Evolutionary conservation across 2,797 vertebrate species (phyloP), one percentile per base, ranked within the genome.

Genomic region (Centropyge bicolor): DNA sequence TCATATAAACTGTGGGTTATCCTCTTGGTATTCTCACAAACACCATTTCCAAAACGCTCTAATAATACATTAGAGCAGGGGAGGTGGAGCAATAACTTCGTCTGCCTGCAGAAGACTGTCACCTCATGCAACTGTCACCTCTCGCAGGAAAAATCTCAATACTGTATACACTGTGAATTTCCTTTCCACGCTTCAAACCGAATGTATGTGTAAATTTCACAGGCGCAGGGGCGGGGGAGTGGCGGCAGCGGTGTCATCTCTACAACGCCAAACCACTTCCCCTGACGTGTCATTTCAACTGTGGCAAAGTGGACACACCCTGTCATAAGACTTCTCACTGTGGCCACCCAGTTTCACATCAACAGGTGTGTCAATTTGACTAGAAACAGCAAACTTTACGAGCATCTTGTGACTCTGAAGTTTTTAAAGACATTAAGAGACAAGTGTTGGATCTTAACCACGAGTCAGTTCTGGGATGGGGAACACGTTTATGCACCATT

Each of bases 211-310:
- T 67, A 31, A 11, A 38, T 41, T 43, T 71, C 40, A 46, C 19
- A 61, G 1, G n/a, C 5, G n/a, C 27, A 10, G 14, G 22, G 20
- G 19, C 10, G 35, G 66, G 59, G 38, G 14, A 38, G 31, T 0
- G 20, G 31, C 0, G 3, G 31, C 43, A 49, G 10, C 16, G 17
- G 70, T 71, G 74, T 81, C 78, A 78, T 83, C 80, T 79, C 74
- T 36, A 62, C 20, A 66, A 41, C 43, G 68, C 61, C 46, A 71
- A 87, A 85, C 83, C 80, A 89, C 86, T 86, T 90, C 89, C 88
- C 43, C 70, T 67, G 38, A 79, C 22, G 24, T 57, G 72, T 85
- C 64, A 78, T 71, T 76, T 86, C 74, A 67, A 48, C 64, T 48
- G 56, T 24, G 40, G 45, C 56, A 64, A 66, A 45, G 65, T n/a